phyloP scores from a whole-genome alignment of 92 coral and sea anemone genomes.

The Metridium senile region DNA sequence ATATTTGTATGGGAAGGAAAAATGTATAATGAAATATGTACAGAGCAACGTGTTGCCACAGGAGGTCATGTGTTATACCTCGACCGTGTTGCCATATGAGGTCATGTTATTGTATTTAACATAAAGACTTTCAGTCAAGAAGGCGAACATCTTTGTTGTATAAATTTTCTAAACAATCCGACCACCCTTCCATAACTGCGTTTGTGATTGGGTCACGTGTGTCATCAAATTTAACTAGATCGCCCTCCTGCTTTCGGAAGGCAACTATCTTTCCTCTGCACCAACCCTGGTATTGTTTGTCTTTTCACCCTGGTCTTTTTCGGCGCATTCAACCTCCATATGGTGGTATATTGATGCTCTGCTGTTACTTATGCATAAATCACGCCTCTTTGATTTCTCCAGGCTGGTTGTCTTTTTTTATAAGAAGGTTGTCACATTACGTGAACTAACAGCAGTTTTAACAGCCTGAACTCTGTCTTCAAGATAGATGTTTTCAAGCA shows the following conservation, averaged over 20 bases:
- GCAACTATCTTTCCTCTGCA: constrained; percentile 50
- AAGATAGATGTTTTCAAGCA: constrained; percentile 59
- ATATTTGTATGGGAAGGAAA: no score
- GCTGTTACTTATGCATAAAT: neutral
- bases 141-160: no score
- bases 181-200: no score
- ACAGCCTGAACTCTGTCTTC: constrained; percentile 69
- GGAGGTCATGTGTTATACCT: no score
- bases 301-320: constrained; percentile 29
- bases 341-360: constrained; percentile 28
- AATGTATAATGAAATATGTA: no score
- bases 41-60: no score
- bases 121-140: no score
- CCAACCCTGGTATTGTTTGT: constrained; percentile 52
- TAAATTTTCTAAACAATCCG: no score
- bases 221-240: constrained; percentile 42
- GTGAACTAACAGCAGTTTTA: constrained; percentile 34
- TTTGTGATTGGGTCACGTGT: no score
- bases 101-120: no score
- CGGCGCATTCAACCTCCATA: constrained; percentile 45
- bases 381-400: constrained; percentile 21
- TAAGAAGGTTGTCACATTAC: constrained; percentile 28
- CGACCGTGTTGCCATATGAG: no score
- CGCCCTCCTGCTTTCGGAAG: constrained; percentile 35
- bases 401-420: constrained; percentile 48